Conservation (phyloP, 2,888 invertebrate genomes). For the Diadegma fenestrale region DNA sequence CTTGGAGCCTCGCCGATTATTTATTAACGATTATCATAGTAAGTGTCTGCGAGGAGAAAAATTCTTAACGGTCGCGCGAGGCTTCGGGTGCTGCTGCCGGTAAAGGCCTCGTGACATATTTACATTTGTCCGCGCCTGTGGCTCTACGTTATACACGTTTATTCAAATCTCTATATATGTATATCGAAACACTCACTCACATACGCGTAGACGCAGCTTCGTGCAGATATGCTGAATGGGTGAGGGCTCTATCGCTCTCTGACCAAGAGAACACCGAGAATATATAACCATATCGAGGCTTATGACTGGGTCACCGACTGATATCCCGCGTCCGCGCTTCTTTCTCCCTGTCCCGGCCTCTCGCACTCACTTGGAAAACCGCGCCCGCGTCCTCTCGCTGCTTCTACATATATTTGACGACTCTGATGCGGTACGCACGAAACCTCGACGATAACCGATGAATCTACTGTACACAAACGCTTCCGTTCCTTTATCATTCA, state of each 20-base stretch:
- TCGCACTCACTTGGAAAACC: constrained; percentile 63
- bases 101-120: constrained; percentile 54
- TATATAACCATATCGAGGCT: constrained; percentile 69
- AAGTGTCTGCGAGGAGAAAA: constrained; percentile 55
- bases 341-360: constrained; percentile 60
- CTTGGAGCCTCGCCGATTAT: constrained; percentile 12
- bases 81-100: constrained; percentile 20
- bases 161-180: neutral
- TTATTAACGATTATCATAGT: constrained; percentile 44
- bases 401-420: constrained; percentile 13
- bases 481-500: constrained; percentile 72
- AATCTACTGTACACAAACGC: constrained; percentile 78
- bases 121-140: constrained; percentile 71
- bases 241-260: constrained; percentile 65
- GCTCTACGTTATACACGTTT: neutral
- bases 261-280: constrained; percentile 67
- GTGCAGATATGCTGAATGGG: constrained; percentile 61
- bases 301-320: constrained; percentile 80
- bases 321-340: constrained; percentile 72
- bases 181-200: neutral
- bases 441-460: constrained; percentile 73
- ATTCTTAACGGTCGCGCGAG: constrained; percentile 53
- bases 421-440: constrained; percentile 56
- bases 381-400: constrained; percentile 21
- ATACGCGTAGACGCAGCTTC: constrained; percentile 25